Evolutionary conservation across 2,888 invertebrate genomes (phyloP).

Genomic region (Drosophila tripunctata): DNA sequence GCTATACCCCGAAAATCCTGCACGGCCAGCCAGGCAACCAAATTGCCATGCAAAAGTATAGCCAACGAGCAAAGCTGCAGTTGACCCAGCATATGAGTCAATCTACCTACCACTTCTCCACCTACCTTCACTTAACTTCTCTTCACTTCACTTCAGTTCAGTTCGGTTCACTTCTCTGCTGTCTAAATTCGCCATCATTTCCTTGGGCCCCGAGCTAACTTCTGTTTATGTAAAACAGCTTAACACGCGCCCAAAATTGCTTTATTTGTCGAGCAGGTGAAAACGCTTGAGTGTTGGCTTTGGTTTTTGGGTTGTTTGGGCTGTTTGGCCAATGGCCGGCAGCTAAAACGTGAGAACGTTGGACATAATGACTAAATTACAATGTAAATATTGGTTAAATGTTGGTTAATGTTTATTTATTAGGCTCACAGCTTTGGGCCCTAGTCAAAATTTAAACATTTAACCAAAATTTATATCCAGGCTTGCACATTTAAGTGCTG

Average conservation of each 20-base stretch:
- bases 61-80: conserved; percentile 47
- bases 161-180: background rate
- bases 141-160: no score
- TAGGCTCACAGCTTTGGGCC: conserved; percentile 21
- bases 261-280: conserved; percentile 56
- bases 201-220: conserved; percentile 3
- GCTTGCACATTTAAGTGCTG: background rate
- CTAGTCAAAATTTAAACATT: conserved; percentile 4
- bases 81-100: conserved; percentile 67
- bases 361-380: conserved; percentile 62
- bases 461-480: conserved; percentile 1
- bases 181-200: background rate
- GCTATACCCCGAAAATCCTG: conserved; percentile 19
- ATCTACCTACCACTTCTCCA: conserved; percentile 29
- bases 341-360: conserved; percentile 31
- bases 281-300: conserved; percentile 41
- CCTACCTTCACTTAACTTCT: background rate
- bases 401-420: conserved; percentile 55
- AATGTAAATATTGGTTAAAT: conserved; percentile 59
- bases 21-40: conserved; percentile 51
- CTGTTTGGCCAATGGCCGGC: conserved; percentile 35
- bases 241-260: conserved; percentile 63
- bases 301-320: conserved; percentile 16
- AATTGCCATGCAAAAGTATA: conserved; percentile 61
- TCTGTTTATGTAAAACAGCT: conserved; percentile 66